Evolutionary conservation across 1,140 invertebrate genomes (phyloP), one percentile per base, ranked within the genome.

Genomic region (Sweltsa coloradensis): DNA sequence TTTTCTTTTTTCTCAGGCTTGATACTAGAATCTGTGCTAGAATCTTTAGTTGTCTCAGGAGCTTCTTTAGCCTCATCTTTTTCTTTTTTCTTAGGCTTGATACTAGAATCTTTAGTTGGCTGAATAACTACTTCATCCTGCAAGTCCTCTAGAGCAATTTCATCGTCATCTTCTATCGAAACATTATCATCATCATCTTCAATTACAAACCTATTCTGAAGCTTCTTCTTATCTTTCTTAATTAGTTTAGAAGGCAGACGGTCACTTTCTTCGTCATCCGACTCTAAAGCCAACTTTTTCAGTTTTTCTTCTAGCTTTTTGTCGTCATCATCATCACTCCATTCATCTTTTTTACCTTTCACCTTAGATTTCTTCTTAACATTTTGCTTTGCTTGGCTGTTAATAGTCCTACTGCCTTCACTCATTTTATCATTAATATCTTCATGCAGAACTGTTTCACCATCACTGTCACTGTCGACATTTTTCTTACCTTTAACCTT

Each of bases 291-390:
- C 3, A 18, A 5, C 22, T 34, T 34, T 26, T 50, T 34, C 19
- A 50, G 25, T 2, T 36, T 6, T 9, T 50, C 31, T 25, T 24
- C 19, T n/a, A n/a, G n/a, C n/a, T n/a, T n/a, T 18, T 24, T 43
- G 7, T 34, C 16, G 31, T 70, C 67, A n/a, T 69, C 71, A 48
- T 64, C 61, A 45, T 73, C 72, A 55, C 65, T 69, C 55, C 64
- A 66, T 44, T 73, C 68, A 49, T 50, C 54, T 25, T 51, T 54
- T 36, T 53, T 51, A 1, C 43, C 45, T 29, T 49, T 50, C 14
- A 18, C 34, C 27, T 55, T 51, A 37, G 21, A 27, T n/a, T 46
- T 48, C 9, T 31, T 37, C 39, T 45, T 55, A 45, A 37, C 34
- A 7, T 18, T 41, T 22, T 13, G n/a, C 50, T 46, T 43, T 25